phyloP scores from a whole-genome alignment of 2,888 invertebrate species.

The Timema cristinae region DNA sequence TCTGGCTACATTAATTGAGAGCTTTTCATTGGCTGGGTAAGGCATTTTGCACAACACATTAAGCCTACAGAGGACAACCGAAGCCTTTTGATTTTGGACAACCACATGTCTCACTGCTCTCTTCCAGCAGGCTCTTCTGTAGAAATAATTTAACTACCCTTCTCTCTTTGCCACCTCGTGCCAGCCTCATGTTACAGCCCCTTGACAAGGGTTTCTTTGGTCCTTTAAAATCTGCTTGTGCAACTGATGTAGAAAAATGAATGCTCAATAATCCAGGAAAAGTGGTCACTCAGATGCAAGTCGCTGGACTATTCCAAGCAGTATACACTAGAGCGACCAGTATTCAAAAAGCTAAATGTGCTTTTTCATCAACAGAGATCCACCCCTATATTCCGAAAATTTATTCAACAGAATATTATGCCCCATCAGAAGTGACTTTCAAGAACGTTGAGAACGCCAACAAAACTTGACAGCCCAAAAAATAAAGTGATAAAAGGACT shows the following conservation, averaged over 20 bases:
- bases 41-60: conserved; percentile 29
- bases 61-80: conserved; percentile 28
- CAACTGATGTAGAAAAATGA: conserved; percentile 7
- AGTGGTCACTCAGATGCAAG: neutral
- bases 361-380: conserved; percentile 11
- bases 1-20: conserved; percentile 30
- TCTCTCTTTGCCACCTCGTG: conserved; percentile 30
- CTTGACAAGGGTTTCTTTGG: conserved; percentile 25
- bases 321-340: neutral
- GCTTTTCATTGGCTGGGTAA: conserved; percentile 30
- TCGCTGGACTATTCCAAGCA: conserved; percentile 5
- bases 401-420: neutral
- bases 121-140: conserved; percentile 30
- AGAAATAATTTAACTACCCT: conserved; percentile 28
- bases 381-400: conserved; percentile 12
- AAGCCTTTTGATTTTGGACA: too few relatives aligned
- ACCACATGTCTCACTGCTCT: conserved; percentile 27
- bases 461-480: neutral
- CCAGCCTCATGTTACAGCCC: conserved; percentile 30
- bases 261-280: conserved; percentile 7
- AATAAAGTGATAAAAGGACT: conserved; percentile 1
- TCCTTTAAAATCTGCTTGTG: conserved; percentile 7
- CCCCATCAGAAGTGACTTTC: neutral
- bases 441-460: too few relatives aligned
- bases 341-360: neutral